Evolutionary conservation across 2,113 vertebrate genomes (phyloP).

Genomic region (Cynopterus brachyotis): DNA sequence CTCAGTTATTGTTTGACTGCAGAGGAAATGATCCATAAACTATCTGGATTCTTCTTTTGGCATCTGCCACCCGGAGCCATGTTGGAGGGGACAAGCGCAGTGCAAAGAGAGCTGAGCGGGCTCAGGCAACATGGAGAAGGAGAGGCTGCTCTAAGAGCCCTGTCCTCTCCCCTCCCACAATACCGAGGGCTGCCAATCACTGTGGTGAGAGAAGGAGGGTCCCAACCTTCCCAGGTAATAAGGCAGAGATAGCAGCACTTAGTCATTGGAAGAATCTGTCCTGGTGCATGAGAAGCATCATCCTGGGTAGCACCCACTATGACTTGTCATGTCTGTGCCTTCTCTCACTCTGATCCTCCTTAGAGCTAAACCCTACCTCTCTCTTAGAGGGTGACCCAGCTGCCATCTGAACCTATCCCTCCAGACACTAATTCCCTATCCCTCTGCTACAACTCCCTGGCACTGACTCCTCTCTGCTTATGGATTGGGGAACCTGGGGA

Average conservation of each 20-base stretch:
- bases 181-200: neutral
- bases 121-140: neutral
- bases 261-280: neutral
- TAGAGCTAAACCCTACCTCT: neutral
- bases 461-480: neutral
- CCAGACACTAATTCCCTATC: neutral
- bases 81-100: neutral
- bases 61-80: neutral
- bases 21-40: conserved; percentile 27
- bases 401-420: neutral
- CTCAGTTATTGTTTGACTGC: conserved; percentile 18
- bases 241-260: neutral
- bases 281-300: neutral
- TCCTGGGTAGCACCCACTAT: accelerated
- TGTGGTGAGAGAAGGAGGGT: too few relatives aligned
- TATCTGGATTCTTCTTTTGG: conserved; percentile 15
- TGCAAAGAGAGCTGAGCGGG: neutral
- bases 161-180: neutral
- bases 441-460: neutral
- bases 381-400: neutral
- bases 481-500: neutral
- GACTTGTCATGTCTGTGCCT: neutral
- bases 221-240: neutral
- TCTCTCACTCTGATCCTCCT: neutral
- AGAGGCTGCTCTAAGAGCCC: neutral